Evolutionary conservation across 2,888 invertebrate species (phyloP).

Genomic region (Shargacucullia verbasci): DNA sequence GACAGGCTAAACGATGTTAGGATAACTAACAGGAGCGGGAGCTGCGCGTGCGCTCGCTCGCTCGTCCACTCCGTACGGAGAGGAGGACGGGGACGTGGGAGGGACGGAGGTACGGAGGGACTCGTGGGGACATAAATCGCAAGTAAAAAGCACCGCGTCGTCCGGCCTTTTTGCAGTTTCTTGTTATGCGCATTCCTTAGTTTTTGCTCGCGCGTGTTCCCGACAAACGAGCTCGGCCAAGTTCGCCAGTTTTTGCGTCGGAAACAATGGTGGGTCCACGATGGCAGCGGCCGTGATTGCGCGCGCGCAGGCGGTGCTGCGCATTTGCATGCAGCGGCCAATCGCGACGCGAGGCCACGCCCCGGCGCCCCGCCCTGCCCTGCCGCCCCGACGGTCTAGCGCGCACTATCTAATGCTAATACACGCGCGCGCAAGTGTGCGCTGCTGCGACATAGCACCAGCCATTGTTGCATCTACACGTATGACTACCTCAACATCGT

Average conservation of each 20-base stretch:
- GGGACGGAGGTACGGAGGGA: conserved; percentile 26
- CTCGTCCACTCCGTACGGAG: conserved; percentile 10
- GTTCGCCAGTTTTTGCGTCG: conserved; percentile 68
- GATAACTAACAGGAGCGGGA: conserved; percentile 48
- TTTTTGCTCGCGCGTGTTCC: conserved; percentile 79
- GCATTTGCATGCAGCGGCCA: conserved; percentile 83
- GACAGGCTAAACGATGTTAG: conserved; percentile 48
- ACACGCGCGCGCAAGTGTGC: conserved; percentile 32
- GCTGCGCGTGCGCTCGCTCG: conserved; percentile 50
- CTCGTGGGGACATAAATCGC: conserved; percentile 76
- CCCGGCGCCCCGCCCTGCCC: conserved; percentile 53
- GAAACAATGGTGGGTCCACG: conserved; percentile 74
- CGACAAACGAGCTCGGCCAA: conserved; percentile 75
- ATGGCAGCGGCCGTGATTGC: conserved; percentile 69
- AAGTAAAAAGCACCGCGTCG: conserved; percentile 77
- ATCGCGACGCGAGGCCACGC: conserved; percentile 70
- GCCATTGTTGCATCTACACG: conserved; percentile 10
- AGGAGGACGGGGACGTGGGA: conserved; percentile 1
- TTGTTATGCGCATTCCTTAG: conserved; percentile 82
- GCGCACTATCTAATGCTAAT: conserved; percentile 55
- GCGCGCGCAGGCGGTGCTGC: conserved; percentile 74
- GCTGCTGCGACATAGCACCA: conserved; percentile 7
- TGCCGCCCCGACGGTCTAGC: conserved; percentile 42
- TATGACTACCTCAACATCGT: conserved; percentile 5
- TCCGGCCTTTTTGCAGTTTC: conserved; percentile 78